phyloP scores from a whole-genome alignment of 2,888 invertebrate species.

The Tribolium freemani region DNA sequence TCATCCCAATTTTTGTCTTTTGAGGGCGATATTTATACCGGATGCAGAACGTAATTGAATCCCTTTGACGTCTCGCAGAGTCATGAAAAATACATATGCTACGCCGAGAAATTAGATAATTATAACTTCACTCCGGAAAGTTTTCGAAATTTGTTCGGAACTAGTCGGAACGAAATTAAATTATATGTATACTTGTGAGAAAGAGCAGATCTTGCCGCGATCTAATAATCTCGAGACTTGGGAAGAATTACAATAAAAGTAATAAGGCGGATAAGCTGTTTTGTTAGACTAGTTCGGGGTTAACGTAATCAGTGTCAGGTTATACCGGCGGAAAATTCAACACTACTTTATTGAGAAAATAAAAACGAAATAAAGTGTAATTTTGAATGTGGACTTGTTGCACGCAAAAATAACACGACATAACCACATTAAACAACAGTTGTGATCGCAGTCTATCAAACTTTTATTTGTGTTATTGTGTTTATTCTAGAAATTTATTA shows the following conservation, averaged over 20 bases:
- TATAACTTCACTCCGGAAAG: neutral
- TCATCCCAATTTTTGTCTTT: slow-evolving; percentile 58
- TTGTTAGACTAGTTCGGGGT: neutral
- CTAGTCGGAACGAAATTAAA: neutral
- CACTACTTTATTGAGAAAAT: neutral
- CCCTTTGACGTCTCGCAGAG: slow-evolving; percentile 17
- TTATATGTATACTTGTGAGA: neutral
- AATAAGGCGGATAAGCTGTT: neutral
- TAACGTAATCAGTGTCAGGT: neutral
- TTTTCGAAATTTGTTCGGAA: neutral
- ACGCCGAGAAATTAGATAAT: neutral
- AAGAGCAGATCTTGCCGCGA: neutral
- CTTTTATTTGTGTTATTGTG: too few relatives aligned
- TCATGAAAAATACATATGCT: slow-evolving; percentile 33
- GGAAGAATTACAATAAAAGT: neutral
- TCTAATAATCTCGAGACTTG: neutral
- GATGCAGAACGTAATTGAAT: slow-evolving; percentile 47
- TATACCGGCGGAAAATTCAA: neutral
- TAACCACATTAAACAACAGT: too few relatives aligned
- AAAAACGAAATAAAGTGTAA: too few relatives aligned
- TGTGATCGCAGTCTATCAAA: too few relatives aligned
- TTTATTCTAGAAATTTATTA: too few relatives aligned
- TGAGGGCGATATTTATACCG: slow-evolving; percentile 51
- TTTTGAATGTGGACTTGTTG: too few relatives aligned
- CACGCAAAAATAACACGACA: too few relatives aligned